These are phyloP conservation scores for Hydra vulgaris DNA, from an alignment of 30 jellyfish, hydroid and myxozoan genomes.

Conservation along the genomic window DNA sequence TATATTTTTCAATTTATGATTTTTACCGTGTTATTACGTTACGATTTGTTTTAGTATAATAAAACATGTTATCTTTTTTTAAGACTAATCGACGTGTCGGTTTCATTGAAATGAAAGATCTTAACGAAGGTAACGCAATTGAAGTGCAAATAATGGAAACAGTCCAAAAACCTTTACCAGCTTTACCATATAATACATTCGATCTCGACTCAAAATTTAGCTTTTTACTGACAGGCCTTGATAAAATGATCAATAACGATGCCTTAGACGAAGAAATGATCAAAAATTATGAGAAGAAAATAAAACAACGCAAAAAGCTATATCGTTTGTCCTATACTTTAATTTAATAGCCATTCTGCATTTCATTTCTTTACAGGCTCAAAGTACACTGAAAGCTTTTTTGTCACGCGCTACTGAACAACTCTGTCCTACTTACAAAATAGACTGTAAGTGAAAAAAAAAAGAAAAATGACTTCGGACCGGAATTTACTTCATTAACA, in stretches of 20 bases:
- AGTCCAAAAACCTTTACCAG: conserved; percentile 6
- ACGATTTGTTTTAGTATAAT: no score
- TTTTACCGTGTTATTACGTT: no score
- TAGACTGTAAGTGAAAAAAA: no score
- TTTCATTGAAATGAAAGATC: not conserved
- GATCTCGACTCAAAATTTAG: conserved; percentile 16
- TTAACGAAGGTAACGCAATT: not conserved
- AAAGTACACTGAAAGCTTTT: no score
- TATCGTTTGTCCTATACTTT: not conserved
- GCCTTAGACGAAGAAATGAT: not conserved
- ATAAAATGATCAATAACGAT: conserved; percentile 11
- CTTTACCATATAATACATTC: not conserved
- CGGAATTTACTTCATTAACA: no score
- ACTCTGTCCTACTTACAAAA: no score
- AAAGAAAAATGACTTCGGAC: no score
- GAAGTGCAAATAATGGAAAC: not conserved
- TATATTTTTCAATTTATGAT: no score
- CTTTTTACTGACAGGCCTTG: conserved; percentile 4
- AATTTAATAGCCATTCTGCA: no score
- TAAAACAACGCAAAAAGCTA: not conserved
- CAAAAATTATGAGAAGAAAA: not conserved
- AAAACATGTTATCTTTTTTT: not conserved
- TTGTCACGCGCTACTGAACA: no score
- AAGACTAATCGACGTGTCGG: conserved; percentile 10
- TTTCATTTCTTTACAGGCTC: no score